phyloP scores from a whole-genome alignment of 2,113 vertebrate genomes.

The Oenanthe melanoleuca region DNA sequence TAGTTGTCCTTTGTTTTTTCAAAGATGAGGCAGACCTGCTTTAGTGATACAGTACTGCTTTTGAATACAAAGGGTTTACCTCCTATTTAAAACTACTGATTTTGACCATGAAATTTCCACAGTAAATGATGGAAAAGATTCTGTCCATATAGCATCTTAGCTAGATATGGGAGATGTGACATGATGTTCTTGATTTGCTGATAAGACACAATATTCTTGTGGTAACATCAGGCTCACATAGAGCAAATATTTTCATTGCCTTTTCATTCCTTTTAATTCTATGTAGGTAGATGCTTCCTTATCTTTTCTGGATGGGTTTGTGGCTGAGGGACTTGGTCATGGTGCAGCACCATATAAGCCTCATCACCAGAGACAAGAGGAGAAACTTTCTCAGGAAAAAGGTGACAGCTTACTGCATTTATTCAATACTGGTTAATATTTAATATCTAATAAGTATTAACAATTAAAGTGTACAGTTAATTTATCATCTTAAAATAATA shows the following conservation, averaged over 20 bases:
- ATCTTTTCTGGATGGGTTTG: constrained; percentile 95
- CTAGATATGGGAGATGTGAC: not conserved
- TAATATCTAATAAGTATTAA: not conserved
- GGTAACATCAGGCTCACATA: not conserved
- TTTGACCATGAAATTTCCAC: not conserved
- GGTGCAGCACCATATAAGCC: constrained; percentile 94
- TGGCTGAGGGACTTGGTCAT: constrained; percentile 87
- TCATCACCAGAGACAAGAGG: constrained; percentile 92
- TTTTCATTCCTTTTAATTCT: not conserved
- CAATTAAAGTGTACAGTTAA: not conserved
- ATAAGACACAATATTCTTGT: not conserved
- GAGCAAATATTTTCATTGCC: not conserved
- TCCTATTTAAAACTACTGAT: not conserved
- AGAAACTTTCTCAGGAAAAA: constrained; percentile 87
- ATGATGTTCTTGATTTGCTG: not conserved
- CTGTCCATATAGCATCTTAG: not conserved
- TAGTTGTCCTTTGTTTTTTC: not conserved
- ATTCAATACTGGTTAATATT: not conserved
- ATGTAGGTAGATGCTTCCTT: constrained; percentile 93
- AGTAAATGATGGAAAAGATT: not conserved
- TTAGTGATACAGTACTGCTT: not conserved
- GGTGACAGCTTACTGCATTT: constrained; percentile 73
- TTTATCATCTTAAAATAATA: not conserved
- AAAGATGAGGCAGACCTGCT: not conserved
- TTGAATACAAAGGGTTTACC: not conserved